These are phyloP conservation scores for Holothuria scabra DNA, from an alignment of 53 echinoderm and acorn worm genomes.

Conservation along the genomic window DNA sequence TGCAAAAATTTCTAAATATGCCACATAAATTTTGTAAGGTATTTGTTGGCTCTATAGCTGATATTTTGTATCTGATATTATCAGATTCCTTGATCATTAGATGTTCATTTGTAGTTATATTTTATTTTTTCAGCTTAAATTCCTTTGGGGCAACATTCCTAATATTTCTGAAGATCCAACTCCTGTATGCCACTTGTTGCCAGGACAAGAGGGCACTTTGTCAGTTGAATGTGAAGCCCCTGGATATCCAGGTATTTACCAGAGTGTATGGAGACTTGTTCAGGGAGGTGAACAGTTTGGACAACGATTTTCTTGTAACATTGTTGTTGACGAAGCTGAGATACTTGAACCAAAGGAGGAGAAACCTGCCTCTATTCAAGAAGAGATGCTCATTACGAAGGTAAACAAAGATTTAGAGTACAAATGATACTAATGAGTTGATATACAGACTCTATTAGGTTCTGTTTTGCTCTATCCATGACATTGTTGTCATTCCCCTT, in stretches of 20 bases:
- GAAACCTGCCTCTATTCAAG: conserved; percentile 7
- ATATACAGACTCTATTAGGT: too few relatives aligned
- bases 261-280: conserved; percentile 94
- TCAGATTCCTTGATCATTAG: too few relatives aligned
- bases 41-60: too few relatives aligned
- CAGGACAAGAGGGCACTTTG: conserved; percentile 72
- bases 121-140: conserved; percentile 73
- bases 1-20: too few relatives aligned
- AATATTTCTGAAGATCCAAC: conserved; percentile 56
- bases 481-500: too few relatives aligned
- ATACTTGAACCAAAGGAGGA: conserved; percentile 61
- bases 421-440: too few relatives aligned
- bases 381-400: conserved; percentile 8
- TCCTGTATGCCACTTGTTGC: conserved; percentile 61
- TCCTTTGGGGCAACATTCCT: conserved; percentile 92
- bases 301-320: conserved; percentile 88
- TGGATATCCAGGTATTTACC: conserved; percentile 73
- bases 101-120: too few relatives aligned
- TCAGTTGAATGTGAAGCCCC: conserved; percentile 94
- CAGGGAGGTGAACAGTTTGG: conserved; percentile 89
- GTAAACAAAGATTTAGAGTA: neutral
- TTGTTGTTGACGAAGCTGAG: conserved; percentile 73
- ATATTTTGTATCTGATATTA: too few relatives aligned
- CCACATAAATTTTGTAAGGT: too few relatives aligned
- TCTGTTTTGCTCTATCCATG: too few relatives aligned